Percentiles rank a stretch among this genome's conserved stretches.
Evolutionary conservation across 1,140 invertebrate genomes (phyloP).

Genomic region (Drosophila repletoides): DNA sequence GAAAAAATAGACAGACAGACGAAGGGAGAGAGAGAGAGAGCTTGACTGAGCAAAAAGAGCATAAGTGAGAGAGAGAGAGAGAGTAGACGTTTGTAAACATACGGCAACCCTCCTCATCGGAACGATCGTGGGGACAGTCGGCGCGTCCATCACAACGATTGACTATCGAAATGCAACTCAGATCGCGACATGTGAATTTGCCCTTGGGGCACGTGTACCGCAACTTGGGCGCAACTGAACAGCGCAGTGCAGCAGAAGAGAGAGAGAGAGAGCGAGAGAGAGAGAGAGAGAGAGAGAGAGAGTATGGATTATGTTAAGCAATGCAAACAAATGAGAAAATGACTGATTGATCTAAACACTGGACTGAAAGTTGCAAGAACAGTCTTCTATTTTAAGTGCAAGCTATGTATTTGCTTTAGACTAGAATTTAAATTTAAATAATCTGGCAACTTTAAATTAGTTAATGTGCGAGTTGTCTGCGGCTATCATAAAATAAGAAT

Average conservation of each 20-base stretch:
- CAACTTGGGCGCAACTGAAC: slow-evolving; percentile 70
- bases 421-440: no score
- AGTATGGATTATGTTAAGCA: slow-evolving; percentile 13
- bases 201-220: slow-evolving; percentile 83
- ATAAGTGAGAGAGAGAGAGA: not conserved
- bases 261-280: slow-evolving; percentile 1
- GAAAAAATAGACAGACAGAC: not conserved
- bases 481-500: no score
- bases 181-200: slow-evolving; percentile 86
- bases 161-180: slow-evolving; percentile 88
- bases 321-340: no score
- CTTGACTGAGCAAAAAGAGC: not conserved
- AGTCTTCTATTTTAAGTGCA: no score
- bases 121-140: slow-evolving; percentile 85
- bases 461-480: no score
- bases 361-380: no score
- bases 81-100: slow-evolving; percentile 70
- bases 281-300: slow-evolving; percentile 9
- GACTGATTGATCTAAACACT: not conserved
- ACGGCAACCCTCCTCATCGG: slow-evolving; percentile 85
- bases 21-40: not conserved
- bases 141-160: slow-evolving; percentile 83
- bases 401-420: no score
- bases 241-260: slow-evolving; percentile 18
- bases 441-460: no score